A percentile compares a stretch with the other conserved stretches of the same genome.
These are phyloP conservation scores for Microcebus jonahi DNA, from an alignment of 2,113 vertebrate species.

Conservation along the genomic window DNA sequence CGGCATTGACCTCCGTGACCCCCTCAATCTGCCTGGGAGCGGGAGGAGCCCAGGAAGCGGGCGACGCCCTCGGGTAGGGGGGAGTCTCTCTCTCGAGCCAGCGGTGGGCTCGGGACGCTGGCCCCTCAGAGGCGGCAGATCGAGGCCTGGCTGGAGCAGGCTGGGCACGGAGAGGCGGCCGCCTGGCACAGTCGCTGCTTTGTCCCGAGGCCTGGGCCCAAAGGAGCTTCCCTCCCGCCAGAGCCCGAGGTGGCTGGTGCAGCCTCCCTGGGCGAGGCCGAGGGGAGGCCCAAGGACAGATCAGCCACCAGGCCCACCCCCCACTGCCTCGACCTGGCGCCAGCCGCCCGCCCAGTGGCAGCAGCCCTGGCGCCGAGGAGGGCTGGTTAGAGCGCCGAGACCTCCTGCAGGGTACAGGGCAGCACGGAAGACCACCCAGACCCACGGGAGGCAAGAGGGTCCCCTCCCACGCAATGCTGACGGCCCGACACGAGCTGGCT, in stretches of 20 bases:
- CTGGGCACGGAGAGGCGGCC: neutral
- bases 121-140: constrained; percentile 34
- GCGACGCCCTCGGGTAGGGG: too few relatives aligned
- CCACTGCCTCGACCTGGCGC: neutral
- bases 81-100: neutral
- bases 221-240: constrained; percentile 57
- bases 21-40: accelerated
- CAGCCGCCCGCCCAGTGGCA: neutral
- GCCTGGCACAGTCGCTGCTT: constrained; percentile 65
- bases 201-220: neutral
- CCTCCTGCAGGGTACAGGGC: neutral
- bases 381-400: accelerated
- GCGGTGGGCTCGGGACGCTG: constrained; percentile 45
- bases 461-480: neutral
- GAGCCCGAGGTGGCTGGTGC: neutral
- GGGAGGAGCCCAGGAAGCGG: too few relatives aligned
- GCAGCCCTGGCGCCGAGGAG: neutral
- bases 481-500: neutral
- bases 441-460: neutral
- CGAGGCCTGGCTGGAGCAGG: neutral
- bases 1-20: accelerated
- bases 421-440: neutral
- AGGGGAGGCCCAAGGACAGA: neutral
- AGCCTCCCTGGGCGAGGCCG: neutral
- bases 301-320: neutral